phyloP scores from a whole-genome alignment of 2,113 vertebrate species.

The Halcyon senegalensis region DNA sequence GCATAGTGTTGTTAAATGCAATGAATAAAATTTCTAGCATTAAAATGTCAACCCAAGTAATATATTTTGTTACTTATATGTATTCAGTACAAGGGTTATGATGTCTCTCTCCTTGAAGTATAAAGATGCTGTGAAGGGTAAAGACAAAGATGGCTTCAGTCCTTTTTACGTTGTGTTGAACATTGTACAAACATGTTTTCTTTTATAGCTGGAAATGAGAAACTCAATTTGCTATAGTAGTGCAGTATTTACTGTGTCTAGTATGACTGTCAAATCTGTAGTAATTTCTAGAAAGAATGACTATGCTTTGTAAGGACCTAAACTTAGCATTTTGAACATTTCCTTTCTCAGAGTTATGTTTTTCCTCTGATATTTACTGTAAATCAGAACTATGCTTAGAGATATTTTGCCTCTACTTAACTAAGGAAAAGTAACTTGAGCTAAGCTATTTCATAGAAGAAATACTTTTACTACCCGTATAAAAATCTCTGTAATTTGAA shows the following conservation, averaged over 20 bases:
- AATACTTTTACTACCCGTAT: neutral
- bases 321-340: neutral
- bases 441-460: neutral
- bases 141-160: neutral
- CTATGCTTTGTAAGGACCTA: neutral
- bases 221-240: neutral
- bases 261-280: neutral
- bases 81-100: neutral
- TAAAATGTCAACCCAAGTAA: neutral
- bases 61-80: neutral
- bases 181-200: neutral
- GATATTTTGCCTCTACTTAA: neutral
- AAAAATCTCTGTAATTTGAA: neutral
- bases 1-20: neutral
- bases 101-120: neutral
- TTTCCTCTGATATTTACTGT: neutral
- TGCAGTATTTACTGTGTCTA: neutral
- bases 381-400: neutral
- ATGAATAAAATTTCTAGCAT: neutral
- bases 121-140: neutral
- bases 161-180: neutral
- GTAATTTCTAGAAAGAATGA: neutral
- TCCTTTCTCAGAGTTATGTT: neutral
- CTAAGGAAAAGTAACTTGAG: neutral
- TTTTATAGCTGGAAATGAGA: neutral